These are phyloP conservation scores for Eupithecia vulgata DNA, from an alignment of 2,888 invertebrate species.

Conservation along the genomic window DNA sequence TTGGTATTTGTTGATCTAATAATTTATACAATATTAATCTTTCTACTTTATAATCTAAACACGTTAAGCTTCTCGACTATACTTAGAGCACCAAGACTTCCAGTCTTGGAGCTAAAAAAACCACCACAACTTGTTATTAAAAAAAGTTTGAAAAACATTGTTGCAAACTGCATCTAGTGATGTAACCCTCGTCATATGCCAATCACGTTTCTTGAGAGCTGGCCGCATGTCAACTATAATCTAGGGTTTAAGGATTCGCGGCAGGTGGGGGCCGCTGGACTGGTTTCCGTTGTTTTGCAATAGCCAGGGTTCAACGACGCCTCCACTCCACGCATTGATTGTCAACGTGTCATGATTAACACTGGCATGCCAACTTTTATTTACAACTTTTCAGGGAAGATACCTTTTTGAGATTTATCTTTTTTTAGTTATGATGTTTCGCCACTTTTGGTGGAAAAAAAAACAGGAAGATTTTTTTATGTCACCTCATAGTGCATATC, in stretches of 20 bases:
- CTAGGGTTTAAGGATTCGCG: conserved; percentile 82
- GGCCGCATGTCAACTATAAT: conserved; percentile 80
- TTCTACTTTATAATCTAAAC: background rate
- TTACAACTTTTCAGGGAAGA: background rate
- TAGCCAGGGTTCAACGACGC: conserved; percentile 82
- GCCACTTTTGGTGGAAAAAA: background rate
- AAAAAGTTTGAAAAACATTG: conserved; percentile 32
- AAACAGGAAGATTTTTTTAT: conserved; percentile 11
- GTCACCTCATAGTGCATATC: conserved; percentile 2
- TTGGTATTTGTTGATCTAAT: background rate
- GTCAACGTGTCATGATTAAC: conserved; percentile 69
- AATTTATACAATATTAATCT: background rate
- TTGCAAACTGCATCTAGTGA: conserved; percentile 62
- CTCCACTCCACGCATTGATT: conserved; percentile 77
- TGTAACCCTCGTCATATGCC: conserved; percentile 69
- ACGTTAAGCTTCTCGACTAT: background rate
- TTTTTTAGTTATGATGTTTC: background rate
- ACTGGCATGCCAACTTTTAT: conserved; percentile 5
- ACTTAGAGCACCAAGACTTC: background rate
- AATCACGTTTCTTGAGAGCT: conserved; percentile 68
- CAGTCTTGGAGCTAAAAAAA: no score
- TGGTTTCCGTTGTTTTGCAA: conserved; percentile 84
- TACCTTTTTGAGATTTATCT: background rate
- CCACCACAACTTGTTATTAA: conserved; percentile 1
- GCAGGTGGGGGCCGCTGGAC: conserved; percentile 77